phyloP scores from a whole-genome alignment of 2,797 vertebrate genomes.

The Pangasius krempfi region DNA sequence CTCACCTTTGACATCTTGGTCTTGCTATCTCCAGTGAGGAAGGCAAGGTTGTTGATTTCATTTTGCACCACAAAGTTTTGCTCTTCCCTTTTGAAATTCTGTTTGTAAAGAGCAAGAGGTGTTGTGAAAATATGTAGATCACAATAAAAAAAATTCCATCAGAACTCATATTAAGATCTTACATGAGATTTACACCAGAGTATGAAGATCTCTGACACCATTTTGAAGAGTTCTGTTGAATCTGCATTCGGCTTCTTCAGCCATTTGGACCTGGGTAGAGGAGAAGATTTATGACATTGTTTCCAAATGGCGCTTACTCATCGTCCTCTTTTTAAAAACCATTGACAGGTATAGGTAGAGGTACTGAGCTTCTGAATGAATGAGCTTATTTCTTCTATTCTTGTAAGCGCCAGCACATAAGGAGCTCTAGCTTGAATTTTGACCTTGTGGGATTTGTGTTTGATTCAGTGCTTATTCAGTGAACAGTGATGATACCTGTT shows the following conservation, averaged over 20 bases:
- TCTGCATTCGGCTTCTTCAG: slow-evolving; percentile 88
- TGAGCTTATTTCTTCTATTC: background rate
- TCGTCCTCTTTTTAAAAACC: background rate
- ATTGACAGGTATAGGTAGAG: background rate
- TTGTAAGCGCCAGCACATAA: background rate
- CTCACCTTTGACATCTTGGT: slow-evolving; percentile 98
- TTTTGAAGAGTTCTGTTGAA: slow-evolving; percentile 94
- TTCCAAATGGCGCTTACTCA: background rate
- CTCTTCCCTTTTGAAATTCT: slow-evolving; percentile 99
- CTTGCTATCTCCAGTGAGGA: slow-evolving; percentile 92
- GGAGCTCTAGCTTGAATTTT: background rate
- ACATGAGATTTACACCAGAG: slow-evolving; percentile 99
- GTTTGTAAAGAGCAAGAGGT: slow-evolving; percentile 45
- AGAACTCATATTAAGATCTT: slow-evolving; percentile 60
- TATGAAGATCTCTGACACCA: slow-evolving; percentile 98
- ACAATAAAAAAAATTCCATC: background rate
- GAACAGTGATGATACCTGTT: slow-evolving; percentile 81
- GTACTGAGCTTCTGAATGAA: background rate
- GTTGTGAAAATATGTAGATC: background rate
- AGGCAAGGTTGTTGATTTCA: slow-evolving; percentile 98
- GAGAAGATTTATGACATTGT: background rate
- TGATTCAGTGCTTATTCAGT: background rate
- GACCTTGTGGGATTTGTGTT: background rate
- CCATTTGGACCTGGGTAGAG: slow-evolving; percentile 85
- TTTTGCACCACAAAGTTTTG: slow-evolving; percentile 99